Evolutionary conservation across 2,113 vertebrate genomes (phyloP), one percentile per base, ranked within the genome.

Genomic region (Synchiropus splendidus): DNA sequence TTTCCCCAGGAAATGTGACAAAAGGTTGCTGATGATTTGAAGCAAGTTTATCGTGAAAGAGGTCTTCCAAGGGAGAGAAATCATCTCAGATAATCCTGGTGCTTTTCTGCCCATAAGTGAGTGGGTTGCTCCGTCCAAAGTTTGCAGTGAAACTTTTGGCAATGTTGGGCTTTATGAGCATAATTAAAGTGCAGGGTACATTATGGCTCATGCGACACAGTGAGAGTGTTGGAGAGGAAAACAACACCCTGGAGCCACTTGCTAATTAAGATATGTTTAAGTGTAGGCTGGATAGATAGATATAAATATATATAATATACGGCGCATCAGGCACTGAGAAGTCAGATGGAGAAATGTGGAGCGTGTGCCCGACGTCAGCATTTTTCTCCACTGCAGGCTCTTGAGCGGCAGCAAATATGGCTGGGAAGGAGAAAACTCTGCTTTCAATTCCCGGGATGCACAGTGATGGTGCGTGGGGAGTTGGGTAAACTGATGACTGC

Each of bases 401-500:
- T 58, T 43, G 44, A 72, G 61, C 55, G 65, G 46, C 53, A 62
- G 54, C 59, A 55, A 42, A 61, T 39, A 57, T 3, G 32, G 48
- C 2, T 1, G 10, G 12, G 33, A 39, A 10, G 1, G 12, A 33
- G 13, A 38, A 56, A 67, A 49, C 34, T 34, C 40, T 39, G 59
- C 27, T 37, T 60, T 42, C 48, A 67, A 68, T 77, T 79, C 74
- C 71, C 66, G 50, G 30, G 59, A 48, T 70, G 57, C 54, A 56
- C 39, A 54, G 38, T 46, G 44, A 61, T 40, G 53, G 57, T 59
- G 74, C 54, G 39, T 16, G 27, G 50, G 39, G 55, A 61, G 40
- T 56, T 68, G 72, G 66, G 45, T 54, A 82, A 78, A 80, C 15
- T 79, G 74, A 80, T 79, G 74, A 84, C 71, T 63, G 53, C 61